These are phyloP conservation scores for Xerus rutilus DNA, from an alignment of 2,797 vertebrate species.

Conservation along the genomic window DNA sequence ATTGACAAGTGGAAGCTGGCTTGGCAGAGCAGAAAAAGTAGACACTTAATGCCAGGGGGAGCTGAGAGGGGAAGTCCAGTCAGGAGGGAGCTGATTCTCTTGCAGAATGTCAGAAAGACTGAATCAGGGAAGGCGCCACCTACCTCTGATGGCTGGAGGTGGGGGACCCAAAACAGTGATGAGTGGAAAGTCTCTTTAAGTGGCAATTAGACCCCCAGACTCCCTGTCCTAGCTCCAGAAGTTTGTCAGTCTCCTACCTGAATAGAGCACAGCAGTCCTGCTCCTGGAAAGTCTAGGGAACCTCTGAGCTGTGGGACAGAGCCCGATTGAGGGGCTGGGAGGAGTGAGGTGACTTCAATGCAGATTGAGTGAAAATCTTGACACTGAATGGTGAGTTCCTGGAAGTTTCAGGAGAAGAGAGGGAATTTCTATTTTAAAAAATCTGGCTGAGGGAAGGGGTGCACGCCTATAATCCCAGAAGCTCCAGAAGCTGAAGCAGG, in stretches of 20 bases:
- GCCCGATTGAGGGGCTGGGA: background rate
- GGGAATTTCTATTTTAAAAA: slow-evolving; percentile 50
- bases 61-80: no score
- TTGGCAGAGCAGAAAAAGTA: background rate
- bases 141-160: background rate
- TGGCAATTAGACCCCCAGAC: background rate
- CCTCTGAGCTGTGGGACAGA: background rate
- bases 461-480: no score
- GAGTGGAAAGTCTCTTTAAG: background rate
- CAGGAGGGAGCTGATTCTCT: background rate
- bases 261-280: background rate
- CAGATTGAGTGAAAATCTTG: background rate
- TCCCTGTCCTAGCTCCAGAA: background rate
- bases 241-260: no score
- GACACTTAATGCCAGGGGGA: background rate
- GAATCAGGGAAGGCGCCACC: background rate
- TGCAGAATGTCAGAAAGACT: background rate
- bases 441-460: no score
- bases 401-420: background rate
- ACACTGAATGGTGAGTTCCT: background rate
- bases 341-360: background rate
- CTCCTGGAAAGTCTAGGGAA: background rate
- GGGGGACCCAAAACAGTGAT: background rate
- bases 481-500: no score
- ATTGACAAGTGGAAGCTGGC: background rate